A percentile compares a stretch with the other conserved stretches of the same genome.
phyloP scores from a whole-genome alignment of 2,888 invertebrate species.

The Choristoneura rosaceana region DNA sequence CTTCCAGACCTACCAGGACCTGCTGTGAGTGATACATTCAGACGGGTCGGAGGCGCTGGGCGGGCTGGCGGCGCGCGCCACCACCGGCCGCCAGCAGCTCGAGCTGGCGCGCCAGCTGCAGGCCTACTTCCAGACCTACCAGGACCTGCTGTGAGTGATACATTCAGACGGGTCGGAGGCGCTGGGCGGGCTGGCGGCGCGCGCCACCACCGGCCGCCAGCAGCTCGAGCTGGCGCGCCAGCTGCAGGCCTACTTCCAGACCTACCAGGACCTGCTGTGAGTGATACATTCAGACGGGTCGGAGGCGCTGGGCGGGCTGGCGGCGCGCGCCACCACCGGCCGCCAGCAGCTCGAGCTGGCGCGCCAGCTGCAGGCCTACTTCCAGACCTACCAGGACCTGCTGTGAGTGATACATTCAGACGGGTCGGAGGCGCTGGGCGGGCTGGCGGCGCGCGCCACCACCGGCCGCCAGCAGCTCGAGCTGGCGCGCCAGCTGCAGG shows the following conservation, averaged over 20 bases:
- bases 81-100: slow-evolving; percentile 92
- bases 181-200: slow-evolving; percentile 92
- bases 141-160: slow-evolving; percentile 89
- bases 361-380: slow-evolving; percentile 97
- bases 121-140: slow-evolving; percentile 96
- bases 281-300: slow-evolving; percentile 88
- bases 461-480: slow-evolving; percentile 92
- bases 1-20: slow-evolving; percentile 96
- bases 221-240: slow-evolving; percentile 96
- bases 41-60: slow-evolving; percentile 95
- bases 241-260: slow-evolving; percentile 97
- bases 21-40: slow-evolving; percentile 84
- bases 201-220: slow-evolving; percentile 91
- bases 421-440: slow-evolving; percentile 93
- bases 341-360: slow-evolving; percentile 94
- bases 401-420: slow-evolving; percentile 87
- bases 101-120: slow-evolving; percentile 96
- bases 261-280: slow-evolving; percentile 93
- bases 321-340: slow-evolving; percentile 92
- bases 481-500: slow-evolving; percentile 96
- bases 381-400: slow-evolving; percentile 95
- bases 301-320: slow-evolving; percentile 93
- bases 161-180: slow-evolving; percentile 92
- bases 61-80: slow-evolving; percentile 90
- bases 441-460: slow-evolving; percentile 91